These are phyloP conservation scores for Hemicrepidius hirtus DNA, from an alignment of 2,888 invertebrate species.

Conservation along the genomic window DNA sequence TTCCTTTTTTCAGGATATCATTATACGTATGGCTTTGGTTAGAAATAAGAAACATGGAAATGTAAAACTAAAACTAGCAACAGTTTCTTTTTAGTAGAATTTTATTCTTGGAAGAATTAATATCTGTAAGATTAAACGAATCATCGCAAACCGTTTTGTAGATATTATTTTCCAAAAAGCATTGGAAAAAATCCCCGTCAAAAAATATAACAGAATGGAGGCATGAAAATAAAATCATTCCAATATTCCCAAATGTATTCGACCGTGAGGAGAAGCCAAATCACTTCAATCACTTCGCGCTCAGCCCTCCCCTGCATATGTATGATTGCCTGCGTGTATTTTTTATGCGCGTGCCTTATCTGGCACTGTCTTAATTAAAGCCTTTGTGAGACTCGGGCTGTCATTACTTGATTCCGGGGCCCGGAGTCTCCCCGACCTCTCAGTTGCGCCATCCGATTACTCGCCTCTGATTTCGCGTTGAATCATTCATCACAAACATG, in stretches of 20 bases:
- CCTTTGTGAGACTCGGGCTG: slow-evolving; percentile 60
- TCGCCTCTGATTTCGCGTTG: slow-evolving; percentile 56
- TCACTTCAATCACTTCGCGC: slow-evolving; percentile 56
- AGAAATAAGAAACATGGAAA: slow-evolving; percentile 31
- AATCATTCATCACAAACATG: slow-evolving; percentile 51
- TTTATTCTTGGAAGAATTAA: no score
- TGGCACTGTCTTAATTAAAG: slow-evolving; percentile 64
- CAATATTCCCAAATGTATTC: slow-evolving; percentile 52
- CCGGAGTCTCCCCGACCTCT: slow-evolving; percentile 48
- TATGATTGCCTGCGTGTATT: slow-evolving; percentile 61
- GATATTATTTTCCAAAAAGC: not conserved
- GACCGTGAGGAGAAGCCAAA: slow-evolving; percentile 57
- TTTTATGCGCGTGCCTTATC: slow-evolving; percentile 64
- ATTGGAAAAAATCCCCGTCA: slow-evolving; percentile 5
- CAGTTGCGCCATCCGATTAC: slow-evolving; percentile 55
- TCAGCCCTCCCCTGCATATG: slow-evolving; percentile 56
- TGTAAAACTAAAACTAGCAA: not conserved
- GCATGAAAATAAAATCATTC: slow-evolving; percentile 50
- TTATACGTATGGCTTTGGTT: slow-evolving; percentile 62
- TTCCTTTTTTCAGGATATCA: slow-evolving; percentile 62
- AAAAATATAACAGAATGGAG: slow-evolving; percentile 38
- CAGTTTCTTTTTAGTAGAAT: no score
- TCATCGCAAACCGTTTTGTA: not conserved
- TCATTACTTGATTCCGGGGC: slow-evolving; percentile 61
- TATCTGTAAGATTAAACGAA: no score